These are phyloP conservation scores for Cecropterus lyciades DNA, from an alignment of 1,140 invertebrate genomes.

Conservation along the genomic window DNA sequence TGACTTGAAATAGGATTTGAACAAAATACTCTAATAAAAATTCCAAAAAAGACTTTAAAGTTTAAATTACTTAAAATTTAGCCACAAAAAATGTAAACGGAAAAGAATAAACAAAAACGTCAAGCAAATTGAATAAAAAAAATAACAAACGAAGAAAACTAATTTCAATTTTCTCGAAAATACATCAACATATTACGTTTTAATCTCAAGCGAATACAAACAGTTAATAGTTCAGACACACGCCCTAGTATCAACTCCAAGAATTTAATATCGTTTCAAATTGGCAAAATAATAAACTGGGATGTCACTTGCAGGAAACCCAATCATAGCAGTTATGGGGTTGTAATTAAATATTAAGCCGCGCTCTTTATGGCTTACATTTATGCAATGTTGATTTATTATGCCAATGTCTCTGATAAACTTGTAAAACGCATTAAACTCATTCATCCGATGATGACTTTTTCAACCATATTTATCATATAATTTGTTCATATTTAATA, in stretches of 20 bases:
- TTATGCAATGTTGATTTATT: slow-evolving; percentile 46
- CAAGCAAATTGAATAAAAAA: too few species aligned
- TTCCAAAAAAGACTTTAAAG: too few species aligned
- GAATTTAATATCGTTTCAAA: slow-evolving; percentile 78
- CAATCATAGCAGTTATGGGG: slow-evolving; percentile 70
- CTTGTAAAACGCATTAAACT: slow-evolving; percentile 13
- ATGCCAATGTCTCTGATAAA: slow-evolving; percentile 36
- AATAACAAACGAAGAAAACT: too few species aligned
- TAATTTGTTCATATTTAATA: too few species aligned
- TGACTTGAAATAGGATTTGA: too few species aligned
- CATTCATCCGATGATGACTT: too few species aligned
- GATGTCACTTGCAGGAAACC: slow-evolving; percentile 73
- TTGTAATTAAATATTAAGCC: slow-evolving; percentile 70
- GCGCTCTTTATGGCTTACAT: slow-evolving; percentile 42
- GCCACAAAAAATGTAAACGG: too few species aligned
- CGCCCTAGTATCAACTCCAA: slow-evolving; percentile 57
- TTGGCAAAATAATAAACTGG: slow-evolving; percentile 77
- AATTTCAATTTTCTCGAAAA: too few species aligned
- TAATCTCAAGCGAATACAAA: slow-evolving; percentile 28
- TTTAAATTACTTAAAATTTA: too few species aligned
- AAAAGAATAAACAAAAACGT: too few species aligned
- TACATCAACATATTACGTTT: slow-evolving; percentile 4
- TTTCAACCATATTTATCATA: too few species aligned
- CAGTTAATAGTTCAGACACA: slow-evolving; percentile 48
- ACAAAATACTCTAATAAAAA: too few species aligned